Conservation (phyloP, 2,888 invertebrate species). For the Spialia ferax region DNA sequence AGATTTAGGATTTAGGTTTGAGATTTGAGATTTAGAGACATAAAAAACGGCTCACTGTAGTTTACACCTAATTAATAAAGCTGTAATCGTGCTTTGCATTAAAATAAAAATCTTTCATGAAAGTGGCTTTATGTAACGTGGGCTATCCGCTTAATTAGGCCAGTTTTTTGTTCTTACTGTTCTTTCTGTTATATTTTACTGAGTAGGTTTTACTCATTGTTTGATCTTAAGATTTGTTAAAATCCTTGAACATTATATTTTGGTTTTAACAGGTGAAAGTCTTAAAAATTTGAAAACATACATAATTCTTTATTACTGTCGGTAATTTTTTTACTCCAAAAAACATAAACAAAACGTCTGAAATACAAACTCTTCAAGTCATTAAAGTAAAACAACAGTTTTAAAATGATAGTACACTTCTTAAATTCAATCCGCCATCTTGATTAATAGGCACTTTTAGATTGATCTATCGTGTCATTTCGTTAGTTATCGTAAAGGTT, state of each 20-base stretch:
- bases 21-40: too few species aligned
- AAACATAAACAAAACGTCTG: too few species aligned
- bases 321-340: too few species aligned
- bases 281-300: not conserved
- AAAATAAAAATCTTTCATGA: constrained; percentile 20
- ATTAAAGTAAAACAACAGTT: too few species aligned
- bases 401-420: too few species aligned
- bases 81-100: not conserved
- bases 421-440: too few species aligned
- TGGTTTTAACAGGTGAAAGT: not conserved
- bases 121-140: constrained; percentile 16
- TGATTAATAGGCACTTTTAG: too few species aligned
- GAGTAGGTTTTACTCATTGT: constrained; percentile 1
- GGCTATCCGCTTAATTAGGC: constrained; percentile 28
- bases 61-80: constrained; percentile 12
- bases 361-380: too few species aligned
- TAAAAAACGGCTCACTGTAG: too few species aligned
- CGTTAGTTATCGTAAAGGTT: not conserved
- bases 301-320: too few species aligned
- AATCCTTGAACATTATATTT: constrained; percentile 12
- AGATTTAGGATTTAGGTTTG: too few species aligned
- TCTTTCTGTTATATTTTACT: constrained; percentile 12
- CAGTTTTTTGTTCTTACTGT: constrained; percentile 32
- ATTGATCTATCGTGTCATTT: too few species aligned
- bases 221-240: not conserved